A percentile compares a stretch with the other conserved stretches of the same genome.
phyloP scores from a whole-genome alignment of 2,113 vertebrate genomes.

The Takifugu bimaculatus region DNA sequence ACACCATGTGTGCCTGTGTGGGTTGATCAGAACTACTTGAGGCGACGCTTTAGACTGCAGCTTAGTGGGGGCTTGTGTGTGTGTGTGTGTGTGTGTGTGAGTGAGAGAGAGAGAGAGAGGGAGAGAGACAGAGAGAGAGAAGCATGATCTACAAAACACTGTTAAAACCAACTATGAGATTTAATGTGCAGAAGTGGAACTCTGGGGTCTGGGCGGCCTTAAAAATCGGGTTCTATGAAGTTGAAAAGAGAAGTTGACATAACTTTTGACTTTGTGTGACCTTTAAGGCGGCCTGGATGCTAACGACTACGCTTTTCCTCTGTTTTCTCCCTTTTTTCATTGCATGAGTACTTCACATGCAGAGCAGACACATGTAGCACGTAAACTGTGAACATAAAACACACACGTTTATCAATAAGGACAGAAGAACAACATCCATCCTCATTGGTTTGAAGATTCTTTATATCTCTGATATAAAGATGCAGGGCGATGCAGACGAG shows the following conservation, averaged over 20 bases:
- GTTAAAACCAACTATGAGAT: no score
- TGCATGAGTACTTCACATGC: conserved; percentile 21
- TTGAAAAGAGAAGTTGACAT: neutral
- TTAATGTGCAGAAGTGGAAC: no score
- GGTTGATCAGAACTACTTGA: conserved; percentile 36
- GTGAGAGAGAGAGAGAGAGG: conserved; percentile 10
- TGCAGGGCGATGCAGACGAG: conserved; percentile 22
- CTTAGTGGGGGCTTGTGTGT: conserved; percentile 9
- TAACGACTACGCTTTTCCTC: no score
- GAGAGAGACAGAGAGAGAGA: neutral
- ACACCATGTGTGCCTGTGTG: conserved; percentile 21
- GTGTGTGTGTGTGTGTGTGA: conserved; percentile 1
- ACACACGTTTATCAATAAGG: conserved; percentile 6
- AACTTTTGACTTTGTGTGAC: neutral
- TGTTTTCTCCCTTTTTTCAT: no score
- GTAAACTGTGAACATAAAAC: conserved; percentile 21
- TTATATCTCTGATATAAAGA: conserved; percentile 17
- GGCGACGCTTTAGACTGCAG: conserved; percentile 44
- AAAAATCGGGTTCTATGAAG: neutral
- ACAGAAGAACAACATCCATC: conserved; percentile 14
- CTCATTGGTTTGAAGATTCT: conserved; percentile 28
- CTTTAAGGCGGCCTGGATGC: no score
- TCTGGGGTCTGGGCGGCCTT: no score
- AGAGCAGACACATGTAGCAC: conserved; percentile 2
- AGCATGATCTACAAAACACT: neutral